These are phyloP conservation scores for Geotrupes spiniger DNA, from an alignment of 2,888 invertebrate genomes.

Conservation along the genomic window DNA sequence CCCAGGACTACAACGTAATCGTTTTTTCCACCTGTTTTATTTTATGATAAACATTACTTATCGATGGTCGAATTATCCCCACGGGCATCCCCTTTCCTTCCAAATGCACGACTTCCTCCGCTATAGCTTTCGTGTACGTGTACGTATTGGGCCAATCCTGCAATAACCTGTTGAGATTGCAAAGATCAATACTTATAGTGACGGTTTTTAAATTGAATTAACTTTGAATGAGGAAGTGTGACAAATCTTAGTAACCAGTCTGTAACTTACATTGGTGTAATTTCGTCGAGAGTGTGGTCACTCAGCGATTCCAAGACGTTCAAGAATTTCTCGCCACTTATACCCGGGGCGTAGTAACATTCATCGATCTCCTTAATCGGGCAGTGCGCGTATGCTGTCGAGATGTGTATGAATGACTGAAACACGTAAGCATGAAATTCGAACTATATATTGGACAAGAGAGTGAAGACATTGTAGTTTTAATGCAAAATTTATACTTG, in stretches of 20 bases:
- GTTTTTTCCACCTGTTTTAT: too few relatives aligned
- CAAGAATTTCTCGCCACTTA: slow-evolving; percentile 44
- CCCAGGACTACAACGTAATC: slow-evolving; percentile 57
- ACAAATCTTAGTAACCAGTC: background rate
- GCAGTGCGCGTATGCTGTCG: slow-evolving; percentile 65
- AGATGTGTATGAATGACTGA: slow-evolving; percentile 56
- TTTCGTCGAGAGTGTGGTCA: slow-evolving; percentile 41
- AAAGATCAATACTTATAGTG: background rate
- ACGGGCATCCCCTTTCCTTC: slow-evolving; percentile 59
- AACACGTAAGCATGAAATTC: too few relatives aligned
- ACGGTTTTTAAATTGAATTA: background rate
- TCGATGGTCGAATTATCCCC: slow-evolving; percentile 68
- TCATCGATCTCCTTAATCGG: slow-evolving; percentile 54
- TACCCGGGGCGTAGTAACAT: slow-evolving; percentile 51
- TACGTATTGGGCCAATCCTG: slow-evolving; percentile 69
- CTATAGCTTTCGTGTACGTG: slow-evolving; percentile 69
- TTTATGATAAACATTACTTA: slow-evolving; percentile 45
- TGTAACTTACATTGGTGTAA: slow-evolving; percentile 43
- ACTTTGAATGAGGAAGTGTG: too few relatives aligned
- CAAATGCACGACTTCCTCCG: slow-evolving; percentile 60
- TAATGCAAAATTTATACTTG: too few relatives aligned
- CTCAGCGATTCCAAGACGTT: slow-evolving; percentile 48
- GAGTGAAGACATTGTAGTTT: too few relatives aligned
- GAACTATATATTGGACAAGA: too few relatives aligned
- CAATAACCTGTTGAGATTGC: slow-evolving; percentile 48